Evolutionary conservation across 30 jellyfish, hydroid and myxozoan genomes (phyloP).

Genomic region (Aurelia coerulea): DNA sequence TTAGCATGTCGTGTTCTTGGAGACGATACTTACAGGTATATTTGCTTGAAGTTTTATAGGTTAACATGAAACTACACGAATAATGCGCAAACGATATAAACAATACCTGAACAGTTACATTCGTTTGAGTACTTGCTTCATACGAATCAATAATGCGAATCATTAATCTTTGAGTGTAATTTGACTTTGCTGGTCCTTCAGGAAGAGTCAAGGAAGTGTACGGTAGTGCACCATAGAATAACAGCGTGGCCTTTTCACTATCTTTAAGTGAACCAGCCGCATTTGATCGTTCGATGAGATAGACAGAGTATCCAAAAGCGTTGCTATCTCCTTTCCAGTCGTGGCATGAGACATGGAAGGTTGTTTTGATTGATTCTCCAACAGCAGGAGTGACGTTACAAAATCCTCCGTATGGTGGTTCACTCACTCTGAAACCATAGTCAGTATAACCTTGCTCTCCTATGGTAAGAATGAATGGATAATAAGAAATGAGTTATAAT

Average conservation of each 20-base stretch:
- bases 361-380: constrained; percentile 10
- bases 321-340: constrained; percentile 14
- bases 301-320: constrained; percentile 6
- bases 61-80: too few species aligned
- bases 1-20: too few species aligned
- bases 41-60: too few species aligned
- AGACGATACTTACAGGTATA: too few species aligned
- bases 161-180: constrained; percentile 8
- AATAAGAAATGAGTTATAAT: too few species aligned
- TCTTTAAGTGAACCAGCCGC: neutral
- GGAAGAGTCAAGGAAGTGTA: neutral
- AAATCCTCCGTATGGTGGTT: constrained; percentile 14
- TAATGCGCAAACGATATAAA: too few species aligned
- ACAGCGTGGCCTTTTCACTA: neutral
- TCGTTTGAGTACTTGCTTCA: constrained; percentile 8
- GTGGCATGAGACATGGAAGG: constrained; percentile 6
- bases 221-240: constrained; percentile 3
- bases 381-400: constrained; percentile 15
- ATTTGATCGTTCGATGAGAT: neutral
- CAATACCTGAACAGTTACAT: constrained; percentile 6
- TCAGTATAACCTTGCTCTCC: constrained; percentile 29
- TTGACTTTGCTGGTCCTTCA: constrained; percentile 2
- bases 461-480: neutral
- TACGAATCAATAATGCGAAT: constrained; percentile 10
- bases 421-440: neutral